These are phyloP conservation scores for Cynocephalus volans DNA, from an alignment of 2,113 vertebrate species.

Conservation along the genomic window DNA sequence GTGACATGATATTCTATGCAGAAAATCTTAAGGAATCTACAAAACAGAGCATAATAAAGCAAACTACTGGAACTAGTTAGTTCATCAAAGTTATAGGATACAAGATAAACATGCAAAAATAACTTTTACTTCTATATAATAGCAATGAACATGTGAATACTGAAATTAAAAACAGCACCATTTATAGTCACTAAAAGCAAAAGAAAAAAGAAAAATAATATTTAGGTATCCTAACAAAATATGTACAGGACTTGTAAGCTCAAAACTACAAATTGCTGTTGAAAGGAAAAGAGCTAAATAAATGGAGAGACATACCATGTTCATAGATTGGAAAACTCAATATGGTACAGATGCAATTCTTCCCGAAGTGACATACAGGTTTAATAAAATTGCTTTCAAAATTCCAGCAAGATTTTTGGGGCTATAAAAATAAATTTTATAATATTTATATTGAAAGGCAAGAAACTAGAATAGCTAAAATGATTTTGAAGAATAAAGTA, in stretches of 20 bases:
- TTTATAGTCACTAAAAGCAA: neutral
- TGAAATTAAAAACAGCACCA: neutral
- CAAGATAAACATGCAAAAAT: neutral
- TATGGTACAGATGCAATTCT: neutral
- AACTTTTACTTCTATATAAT: neutral
- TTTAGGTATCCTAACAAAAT: neutral
- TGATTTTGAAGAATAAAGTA: neutral
- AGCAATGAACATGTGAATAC: neutral
- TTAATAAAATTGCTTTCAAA: slow-evolving; percentile 18
- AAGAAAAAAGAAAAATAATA: neutral
- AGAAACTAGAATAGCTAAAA: neutral
- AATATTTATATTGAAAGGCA: neutral
- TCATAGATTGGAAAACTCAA: neutral
- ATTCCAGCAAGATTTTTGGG: neutral
- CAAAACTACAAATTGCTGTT: neutral
- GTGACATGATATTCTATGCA: neutral
- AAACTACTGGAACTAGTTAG: neutral
- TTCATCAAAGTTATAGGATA: neutral
- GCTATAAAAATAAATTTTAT: neutral
- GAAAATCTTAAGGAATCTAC: neutral
- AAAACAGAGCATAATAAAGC: neutral
- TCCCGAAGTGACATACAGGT: neutral
- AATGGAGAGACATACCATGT: neutral
- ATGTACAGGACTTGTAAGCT: neutral
- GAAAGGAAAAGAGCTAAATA: neutral